phyloP scores from a whole-genome alignment of 2,888 invertebrate genomes.

The Pasiphila rectangulata region DNA sequence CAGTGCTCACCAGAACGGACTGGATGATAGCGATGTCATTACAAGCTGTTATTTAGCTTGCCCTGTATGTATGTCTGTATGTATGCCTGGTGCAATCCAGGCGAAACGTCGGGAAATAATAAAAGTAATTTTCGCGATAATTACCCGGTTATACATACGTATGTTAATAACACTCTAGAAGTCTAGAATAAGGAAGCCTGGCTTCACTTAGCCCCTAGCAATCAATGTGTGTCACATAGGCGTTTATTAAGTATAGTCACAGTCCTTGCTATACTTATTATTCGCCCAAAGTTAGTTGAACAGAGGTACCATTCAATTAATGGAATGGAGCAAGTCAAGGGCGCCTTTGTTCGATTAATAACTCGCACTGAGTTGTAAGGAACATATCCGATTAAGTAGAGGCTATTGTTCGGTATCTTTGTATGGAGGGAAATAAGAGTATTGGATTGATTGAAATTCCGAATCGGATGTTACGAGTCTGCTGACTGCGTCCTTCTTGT shows the following conservation, averaged over 20 bases:
- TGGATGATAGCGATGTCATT: constrained; percentile 10
- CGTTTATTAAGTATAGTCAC: no score
- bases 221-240: no score
- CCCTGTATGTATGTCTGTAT: no score
- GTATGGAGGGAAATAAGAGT: neutral
- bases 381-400: no score
- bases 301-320: constrained; percentile 1
- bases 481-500: neutral
- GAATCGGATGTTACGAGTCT: neutral
- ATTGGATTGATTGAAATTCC: neutral
- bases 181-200: no score
- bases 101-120: neutral
- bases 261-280: no score
- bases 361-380: neutral
- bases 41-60: neutral
- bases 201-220: no score
- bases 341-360: neutral
- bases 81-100: neutral
- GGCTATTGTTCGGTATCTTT: neutral
- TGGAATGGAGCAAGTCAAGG: neutral
- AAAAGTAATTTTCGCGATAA: no score
- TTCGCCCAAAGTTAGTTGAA: no score
- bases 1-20: constrained; percentile 21
- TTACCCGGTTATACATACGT: no score
- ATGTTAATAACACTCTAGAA: no score